phyloP scores from a whole-genome alignment of 2,888 invertebrate species.

The Diadegma fenestrale region DNA sequence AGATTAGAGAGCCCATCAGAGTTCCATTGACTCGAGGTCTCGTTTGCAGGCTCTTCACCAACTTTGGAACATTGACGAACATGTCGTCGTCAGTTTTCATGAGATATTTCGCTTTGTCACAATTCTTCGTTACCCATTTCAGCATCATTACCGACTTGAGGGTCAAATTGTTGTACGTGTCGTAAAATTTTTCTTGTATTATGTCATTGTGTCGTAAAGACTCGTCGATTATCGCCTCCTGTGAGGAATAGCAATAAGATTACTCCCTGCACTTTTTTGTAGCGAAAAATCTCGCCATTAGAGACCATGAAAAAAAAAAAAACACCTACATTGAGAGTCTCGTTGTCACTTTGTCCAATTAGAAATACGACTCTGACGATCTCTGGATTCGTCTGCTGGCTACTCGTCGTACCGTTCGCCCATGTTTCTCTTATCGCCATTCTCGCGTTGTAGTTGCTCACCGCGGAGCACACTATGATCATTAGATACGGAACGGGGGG shows the following conservation, averaged over 20 bases:
- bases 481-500: constrained; percentile 87
- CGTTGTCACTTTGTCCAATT: constrained; percentile 87
- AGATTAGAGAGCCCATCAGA: constrained; percentile 92
- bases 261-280: too few species aligned
- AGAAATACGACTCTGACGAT: constrained; percentile 86
- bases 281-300: neutral
- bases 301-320: neutral
- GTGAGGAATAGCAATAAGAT: constrained; percentile 64
- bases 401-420: constrained; percentile 86
- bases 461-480: constrained; percentile 91
- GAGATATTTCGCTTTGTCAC: constrained; percentile 88
- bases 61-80: constrained; percentile 91
- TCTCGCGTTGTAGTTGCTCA: constrained; percentile 89
- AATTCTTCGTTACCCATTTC: constrained; percentile 91
- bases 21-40: constrained; percentile 84
- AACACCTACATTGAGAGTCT: constrained; percentile 86
- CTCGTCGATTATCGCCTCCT: constrained; percentile 89
- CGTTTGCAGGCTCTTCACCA: constrained; percentile 85
- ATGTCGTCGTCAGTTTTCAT: constrained; percentile 96
- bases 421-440: constrained; percentile 90
- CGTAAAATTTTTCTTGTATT: constrained; percentile 93
- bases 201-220: constrained; percentile 90
- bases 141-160: constrained; percentile 94
- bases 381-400: constrained; percentile 81
- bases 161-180: constrained; percentile 95